These are phyloP conservation scores for Tipula vernalis DNA, from an alignment of 2,888 invertebrate species.

Conservation along the genomic window DNA sequence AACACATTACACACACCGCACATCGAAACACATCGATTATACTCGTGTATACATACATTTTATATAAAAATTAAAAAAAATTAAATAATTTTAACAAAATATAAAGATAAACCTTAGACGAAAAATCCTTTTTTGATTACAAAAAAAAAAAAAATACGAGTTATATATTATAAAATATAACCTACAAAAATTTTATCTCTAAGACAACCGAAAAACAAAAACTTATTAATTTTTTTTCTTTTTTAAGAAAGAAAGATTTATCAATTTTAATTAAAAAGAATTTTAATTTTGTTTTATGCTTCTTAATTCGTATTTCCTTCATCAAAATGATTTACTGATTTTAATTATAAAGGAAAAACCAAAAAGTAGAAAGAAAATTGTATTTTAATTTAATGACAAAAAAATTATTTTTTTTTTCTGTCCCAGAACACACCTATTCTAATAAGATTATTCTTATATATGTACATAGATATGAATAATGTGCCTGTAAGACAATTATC, in stretches of 20 bases:
- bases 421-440: background rate
- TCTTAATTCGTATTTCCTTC: slow-evolving; percentile 4
- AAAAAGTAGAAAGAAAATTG: background rate
- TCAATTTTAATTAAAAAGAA: background rate
- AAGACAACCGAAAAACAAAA: background rate
- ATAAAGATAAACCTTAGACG: background rate
- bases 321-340: slow-evolving; percentile 4
- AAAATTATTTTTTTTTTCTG: background rate
- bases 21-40: background rate
- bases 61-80: background rate
- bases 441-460: background rate
- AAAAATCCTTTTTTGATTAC: background rate
- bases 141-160: background rate
- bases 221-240: background rate
- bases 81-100: background rate
- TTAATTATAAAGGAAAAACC: background rate
- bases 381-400: background rate
- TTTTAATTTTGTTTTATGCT: background rate
- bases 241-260: background rate
- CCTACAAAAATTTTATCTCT: background rate
- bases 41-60: background rate
- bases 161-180: background rate
- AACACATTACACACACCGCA: background rate
- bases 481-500: background rate
- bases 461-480: background rate